Evolutionary conservation across 1,140 invertebrate genomes (phyloP).

Genomic region (Saccostrea glomerata): DNA sequence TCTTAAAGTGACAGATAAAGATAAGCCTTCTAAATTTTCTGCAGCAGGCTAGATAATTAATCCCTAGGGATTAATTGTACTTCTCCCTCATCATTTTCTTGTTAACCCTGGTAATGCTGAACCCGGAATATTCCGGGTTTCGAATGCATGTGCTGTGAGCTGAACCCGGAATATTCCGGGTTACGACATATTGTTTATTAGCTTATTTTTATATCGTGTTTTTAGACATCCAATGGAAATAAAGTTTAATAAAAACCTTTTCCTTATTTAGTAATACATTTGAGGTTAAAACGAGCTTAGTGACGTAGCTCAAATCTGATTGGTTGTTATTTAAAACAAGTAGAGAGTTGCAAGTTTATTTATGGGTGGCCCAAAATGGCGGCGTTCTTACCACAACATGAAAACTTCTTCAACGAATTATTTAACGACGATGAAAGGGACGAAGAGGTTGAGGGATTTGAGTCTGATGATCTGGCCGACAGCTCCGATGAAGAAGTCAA

Average conservation of each 20-base stretch:
- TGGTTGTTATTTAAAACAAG: not conserved
- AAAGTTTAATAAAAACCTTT: not conserved
- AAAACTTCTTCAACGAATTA: not conserved
- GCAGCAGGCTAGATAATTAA: too few species aligned
- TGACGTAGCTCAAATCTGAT: not conserved
- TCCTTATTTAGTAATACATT: not conserved
- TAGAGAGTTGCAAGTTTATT: not conserved
- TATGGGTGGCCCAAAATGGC: not conserved
- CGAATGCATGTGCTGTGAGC: not conserved
- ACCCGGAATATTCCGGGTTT: not conserved
- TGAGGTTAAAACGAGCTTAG: not conserved
- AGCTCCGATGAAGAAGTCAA: not conserved
- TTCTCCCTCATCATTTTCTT: too few species aligned
- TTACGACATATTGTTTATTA: not conserved
- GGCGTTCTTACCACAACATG: not conserved
- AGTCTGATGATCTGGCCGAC: not conserved
- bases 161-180: not conserved
- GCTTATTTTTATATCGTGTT: not conserved
- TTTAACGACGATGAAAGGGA: not conserved
- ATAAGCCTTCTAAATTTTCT: too few species aligned
- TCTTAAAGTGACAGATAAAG: too few species aligned
- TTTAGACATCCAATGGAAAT: not conserved
- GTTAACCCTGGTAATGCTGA: not conserved
- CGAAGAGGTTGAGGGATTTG: not conserved
- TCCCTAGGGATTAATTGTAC: too few species aligned